These are phyloP conservation scores for Grallaria varia DNA, from an alignment of 2,113 vertebrate genomes.

Conservation along the genomic window DNA sequence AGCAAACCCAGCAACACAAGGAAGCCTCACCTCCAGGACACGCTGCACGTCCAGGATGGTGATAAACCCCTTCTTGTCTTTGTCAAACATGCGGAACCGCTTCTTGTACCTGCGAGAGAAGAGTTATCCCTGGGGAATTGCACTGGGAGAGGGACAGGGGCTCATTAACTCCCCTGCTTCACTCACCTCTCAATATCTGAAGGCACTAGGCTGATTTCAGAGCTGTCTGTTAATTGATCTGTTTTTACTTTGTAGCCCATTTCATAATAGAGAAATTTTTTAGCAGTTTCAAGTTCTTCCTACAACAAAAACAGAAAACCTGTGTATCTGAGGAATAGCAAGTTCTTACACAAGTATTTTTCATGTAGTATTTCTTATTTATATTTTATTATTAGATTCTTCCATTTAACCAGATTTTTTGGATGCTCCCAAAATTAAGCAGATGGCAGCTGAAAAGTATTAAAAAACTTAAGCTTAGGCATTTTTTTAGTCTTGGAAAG, in stretches of 20 bases:
- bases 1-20: neutral
- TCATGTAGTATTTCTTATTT: neutral
- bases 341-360: neutral
- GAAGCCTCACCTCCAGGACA: constrained; percentile 83
- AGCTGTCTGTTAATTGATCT: constrained; percentile 86
- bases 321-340: neutral
- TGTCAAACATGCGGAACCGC: constrained; percentile 94
- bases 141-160: neutral
- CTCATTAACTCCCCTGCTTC: neutral
- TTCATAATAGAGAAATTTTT: constrained; percentile 89
- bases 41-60: constrained; percentile 92
- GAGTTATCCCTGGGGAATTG: neutral
- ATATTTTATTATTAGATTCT: neutral
- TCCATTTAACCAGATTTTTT: neutral
- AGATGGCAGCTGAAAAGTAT: neutral
- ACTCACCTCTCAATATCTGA: constrained; percentile 87
- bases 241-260: constrained; percentile 97
- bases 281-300: constrained; percentile 87
- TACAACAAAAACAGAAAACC: constrained; percentile 44
- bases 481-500: neutral
- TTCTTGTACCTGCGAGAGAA: constrained; percentile 87
- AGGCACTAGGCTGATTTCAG: constrained; percentile 85
- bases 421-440: neutral
- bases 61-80: constrained; percentile 94
- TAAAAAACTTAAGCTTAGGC: neutral